Evolutionary conservation across 2,113 vertebrate genomes (phyloP), one percentile per base, ranked within the genome.

Genomic region (Apteryx owenii): DNA sequence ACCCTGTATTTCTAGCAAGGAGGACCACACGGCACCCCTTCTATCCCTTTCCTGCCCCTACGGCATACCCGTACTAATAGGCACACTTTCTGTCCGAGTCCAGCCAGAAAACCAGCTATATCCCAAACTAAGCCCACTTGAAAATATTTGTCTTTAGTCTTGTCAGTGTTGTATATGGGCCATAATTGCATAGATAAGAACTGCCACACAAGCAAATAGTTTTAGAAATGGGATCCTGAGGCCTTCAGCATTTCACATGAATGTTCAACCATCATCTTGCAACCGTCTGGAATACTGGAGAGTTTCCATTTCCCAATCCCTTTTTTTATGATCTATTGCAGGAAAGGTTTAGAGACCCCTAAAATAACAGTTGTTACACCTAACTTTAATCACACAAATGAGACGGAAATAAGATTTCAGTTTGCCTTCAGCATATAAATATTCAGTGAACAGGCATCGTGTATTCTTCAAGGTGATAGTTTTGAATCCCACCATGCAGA

Each of bases 311-410:
- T 36, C 60, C 15, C 10, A 19, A 42, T 18, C 64, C 38, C 26
- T 68, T 16, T 66, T 70, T 14, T 25, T n/a, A 20, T 40, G 18
- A 73, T 2, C 9, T 18, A 9, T 77, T 60, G 64, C 8, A 90
- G 44, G 25, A 54, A 85, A 68, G 9, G 51, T 48, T n/a, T 66
- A n/a, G 13, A 93, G 18, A 5, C 20, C 17, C 10, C 22, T 22
- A 56, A 48, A 10, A 12, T 4, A 65, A 44, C 7, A 88, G 46
- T 29, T 0, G 0, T 50, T 31, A 8, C 8, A 42, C 25, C 5
- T 46, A 75, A 17, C 10, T 90, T 81, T 53, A 92, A 71, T 78
- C 23, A 58, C 29, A 75, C 4, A 2, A 64, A 46, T 33, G 29
- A 78, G 17, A 92, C 71, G 18, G 29, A 83, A 53, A 23, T 3